A percentile compares a stretch with the other conserved stretches of the same genome.
Evolutionary conservation across 1,140 invertebrate genomes (phyloP).

Genomic region (Globodera ellingtonae): DNA sequence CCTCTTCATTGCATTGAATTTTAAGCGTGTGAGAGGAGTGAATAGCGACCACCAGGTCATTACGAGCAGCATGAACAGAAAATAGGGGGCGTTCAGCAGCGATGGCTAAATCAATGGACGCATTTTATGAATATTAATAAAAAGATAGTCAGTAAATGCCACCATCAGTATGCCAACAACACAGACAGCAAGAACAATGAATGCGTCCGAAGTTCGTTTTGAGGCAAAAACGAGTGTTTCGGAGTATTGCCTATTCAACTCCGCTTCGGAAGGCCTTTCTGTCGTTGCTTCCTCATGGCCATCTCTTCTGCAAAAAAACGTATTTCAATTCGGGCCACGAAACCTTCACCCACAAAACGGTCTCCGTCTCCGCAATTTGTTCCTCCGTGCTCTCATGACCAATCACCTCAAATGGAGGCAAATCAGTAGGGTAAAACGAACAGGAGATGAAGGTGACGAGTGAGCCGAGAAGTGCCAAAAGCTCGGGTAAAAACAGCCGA

Average conservation of each 20-base stretch:
- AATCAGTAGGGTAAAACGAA: slow-evolving; percentile 10
- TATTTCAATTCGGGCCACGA: not conserved
- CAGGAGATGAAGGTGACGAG: slow-evolving; percentile 55
- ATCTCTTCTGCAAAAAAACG: not conserved
- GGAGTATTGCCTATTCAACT: slow-evolving; percentile 7
- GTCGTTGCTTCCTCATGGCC: not conserved
- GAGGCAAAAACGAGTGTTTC: slow-evolving; percentile 31
- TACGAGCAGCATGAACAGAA: slow-evolving; percentile 52
- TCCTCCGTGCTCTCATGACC: not conserved
- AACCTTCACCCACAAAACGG: not conserved
- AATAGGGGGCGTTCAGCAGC: slow-evolving; percentile 56
- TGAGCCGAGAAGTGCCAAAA: slow-evolving; percentile 50
- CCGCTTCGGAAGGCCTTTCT: not conserved
- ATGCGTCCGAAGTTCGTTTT: slow-evolving; percentile 37
- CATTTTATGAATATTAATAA: not conserved
- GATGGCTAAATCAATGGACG: slow-evolving; percentile 55
- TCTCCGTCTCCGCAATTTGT: slow-evolving; percentile 1
- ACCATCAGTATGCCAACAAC: slow-evolving; percentile 45
- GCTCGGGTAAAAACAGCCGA: slow-evolving; percentile 54
- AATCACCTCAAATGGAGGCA: not conserved
- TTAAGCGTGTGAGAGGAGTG: slow-evolving; percentile 52
- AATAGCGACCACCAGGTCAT: slow-evolving; percentile 64
- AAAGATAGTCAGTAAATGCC: not conserved
- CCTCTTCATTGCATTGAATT: slow-evolving; percentile 56
- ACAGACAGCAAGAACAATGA: slow-evolving; percentile 26